A percentile compares a stretch with the other conserved stretches of the same genome.
Evolutionary conservation across 2,888 invertebrate species (phyloP).

Genomic region (Listrodromus nycthemerus): DNA sequence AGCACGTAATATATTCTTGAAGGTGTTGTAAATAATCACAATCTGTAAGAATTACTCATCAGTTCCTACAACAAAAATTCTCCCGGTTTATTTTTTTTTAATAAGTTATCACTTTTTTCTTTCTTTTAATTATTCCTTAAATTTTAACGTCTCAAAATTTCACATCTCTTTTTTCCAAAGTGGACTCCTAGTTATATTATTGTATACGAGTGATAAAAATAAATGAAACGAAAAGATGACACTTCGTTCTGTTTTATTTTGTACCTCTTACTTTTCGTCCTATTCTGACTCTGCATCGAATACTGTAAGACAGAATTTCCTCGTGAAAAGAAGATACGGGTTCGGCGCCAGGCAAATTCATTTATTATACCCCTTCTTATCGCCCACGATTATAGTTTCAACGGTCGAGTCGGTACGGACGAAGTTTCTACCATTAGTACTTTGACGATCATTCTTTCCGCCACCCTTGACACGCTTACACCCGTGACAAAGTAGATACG

Average conservation of each 20-base stretch:
- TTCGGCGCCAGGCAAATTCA: constrained; percentile 50
- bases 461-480: constrained; percentile 3
- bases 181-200: neutral
- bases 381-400: constrained; percentile 29
- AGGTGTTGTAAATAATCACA: neutral
- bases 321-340: neutral
- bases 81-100: neutral
- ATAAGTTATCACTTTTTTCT: neutral
- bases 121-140: neutral
- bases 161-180: neutral
- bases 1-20: neutral
- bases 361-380: constrained; percentile 54
- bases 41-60: too few relatives aligned
- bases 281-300: neutral
- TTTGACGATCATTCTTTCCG: constrained; percentile 42
- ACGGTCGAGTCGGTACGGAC: constrained; percentile 33
- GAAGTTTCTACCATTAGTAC: constrained; percentile 37
- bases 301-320: neutral
- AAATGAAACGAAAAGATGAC: neutral
- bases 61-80: too few relatives aligned
- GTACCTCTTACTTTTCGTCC: neutral
- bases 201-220: neutral
- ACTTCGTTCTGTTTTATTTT: neutral
- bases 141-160: too few relatives aligned
- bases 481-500: constrained; percentile 33